These are phyloP conservation scores for Anoplopoma fimbria DNA, from an alignment of 2,113 vertebrate genomes.

Conservation along the genomic window DNA sequence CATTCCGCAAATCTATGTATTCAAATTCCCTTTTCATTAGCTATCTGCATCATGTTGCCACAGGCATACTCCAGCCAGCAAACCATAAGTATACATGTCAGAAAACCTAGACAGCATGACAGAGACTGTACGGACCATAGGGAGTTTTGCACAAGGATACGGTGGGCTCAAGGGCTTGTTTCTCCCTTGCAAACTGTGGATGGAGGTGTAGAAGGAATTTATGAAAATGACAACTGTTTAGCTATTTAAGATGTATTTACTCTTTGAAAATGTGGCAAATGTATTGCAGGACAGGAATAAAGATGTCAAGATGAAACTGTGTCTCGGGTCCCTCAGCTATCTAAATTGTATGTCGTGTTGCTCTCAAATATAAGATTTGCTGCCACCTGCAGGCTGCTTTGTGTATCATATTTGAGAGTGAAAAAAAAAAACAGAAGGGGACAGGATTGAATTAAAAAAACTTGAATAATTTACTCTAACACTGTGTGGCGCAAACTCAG, in stretches of 20 bases:
- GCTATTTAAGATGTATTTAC: conserved; percentile 84
- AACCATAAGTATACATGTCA: conserved; percentile 58
- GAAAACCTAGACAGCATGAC: conserved; percentile 62
- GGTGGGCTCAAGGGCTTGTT: conserved; percentile 70
- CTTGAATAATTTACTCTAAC: neutral
- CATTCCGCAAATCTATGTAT: conserved; percentile 70
- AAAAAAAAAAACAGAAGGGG: neutral
- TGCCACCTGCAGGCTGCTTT: conserved; percentile 61
- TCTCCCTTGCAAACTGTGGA: conserved; percentile 70
- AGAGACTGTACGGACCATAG: conserved; percentile 59
- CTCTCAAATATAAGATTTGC: conserved; percentile 39
- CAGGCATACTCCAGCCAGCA: conserved; percentile 57
- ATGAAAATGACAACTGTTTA: conserved; percentile 79
- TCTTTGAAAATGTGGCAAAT: conserved; percentile 79
- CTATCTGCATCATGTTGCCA: conserved; percentile 54
- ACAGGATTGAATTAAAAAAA: neutral
- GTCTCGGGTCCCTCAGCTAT: neutral
- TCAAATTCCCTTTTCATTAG: conserved; percentile 48
- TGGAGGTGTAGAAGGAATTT: conserved; percentile 66
- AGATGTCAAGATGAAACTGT: conserved; percentile 73
- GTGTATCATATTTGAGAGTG: neutral
- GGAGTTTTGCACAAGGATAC: conserved; percentile 70
- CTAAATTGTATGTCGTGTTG: neutral
- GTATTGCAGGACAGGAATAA: conserved; percentile 81
- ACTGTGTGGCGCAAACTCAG: neutral